Percentiles rank a stretch among this genome's conserved stretches.
phyloP scores from a whole-genome alignment of 2,888 invertebrate species.

The Harmothoe impar region DNA sequence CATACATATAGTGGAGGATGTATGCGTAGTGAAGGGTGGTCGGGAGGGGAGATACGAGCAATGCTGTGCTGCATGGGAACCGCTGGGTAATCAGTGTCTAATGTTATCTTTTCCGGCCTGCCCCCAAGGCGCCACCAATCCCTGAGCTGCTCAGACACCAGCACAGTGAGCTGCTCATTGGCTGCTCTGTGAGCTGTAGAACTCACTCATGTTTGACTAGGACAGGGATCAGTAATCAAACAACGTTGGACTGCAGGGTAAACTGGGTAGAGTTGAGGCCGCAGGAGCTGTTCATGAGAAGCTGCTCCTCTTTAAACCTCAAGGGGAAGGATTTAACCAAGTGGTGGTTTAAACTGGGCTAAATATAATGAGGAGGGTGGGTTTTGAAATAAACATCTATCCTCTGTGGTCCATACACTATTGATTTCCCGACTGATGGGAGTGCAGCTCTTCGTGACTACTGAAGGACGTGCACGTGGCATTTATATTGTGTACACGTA shows the following conservation, averaged over 20 bases:
- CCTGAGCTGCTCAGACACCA: neutral
- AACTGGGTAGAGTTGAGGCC: neutral
- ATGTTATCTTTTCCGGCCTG: slow-evolving; percentile 26
- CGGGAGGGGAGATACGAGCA: neutral
- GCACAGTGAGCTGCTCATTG: neutral
- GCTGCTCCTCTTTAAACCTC: too few species aligned
- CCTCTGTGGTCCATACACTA: too few species aligned
- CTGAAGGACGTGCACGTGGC: too few species aligned
- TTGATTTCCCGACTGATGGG: too few species aligned
- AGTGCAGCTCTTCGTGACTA: too few species aligned
- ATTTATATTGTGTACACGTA: too few species aligned
- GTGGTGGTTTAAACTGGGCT: too few species aligned
- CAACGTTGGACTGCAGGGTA: neutral
- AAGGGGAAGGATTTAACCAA: too few species aligned
- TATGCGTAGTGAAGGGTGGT: neutral
- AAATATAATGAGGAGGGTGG: too few species aligned
- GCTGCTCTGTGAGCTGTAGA: neutral
- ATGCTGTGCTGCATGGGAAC: neutral
- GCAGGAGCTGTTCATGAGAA: too few species aligned
- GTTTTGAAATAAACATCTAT: too few species aligned
- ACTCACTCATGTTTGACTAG: slow-evolving; percentile 13
- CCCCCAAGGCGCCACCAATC: neutral
- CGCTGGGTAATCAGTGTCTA: slow-evolving; percentile 9
- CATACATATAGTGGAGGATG: neutral
- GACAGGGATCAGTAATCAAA: slow-evolving; percentile 13